Evolutionary conservation across 2,888 invertebrate genomes (phyloP).

Genomic region (Zeuzera pyrina): DNA sequence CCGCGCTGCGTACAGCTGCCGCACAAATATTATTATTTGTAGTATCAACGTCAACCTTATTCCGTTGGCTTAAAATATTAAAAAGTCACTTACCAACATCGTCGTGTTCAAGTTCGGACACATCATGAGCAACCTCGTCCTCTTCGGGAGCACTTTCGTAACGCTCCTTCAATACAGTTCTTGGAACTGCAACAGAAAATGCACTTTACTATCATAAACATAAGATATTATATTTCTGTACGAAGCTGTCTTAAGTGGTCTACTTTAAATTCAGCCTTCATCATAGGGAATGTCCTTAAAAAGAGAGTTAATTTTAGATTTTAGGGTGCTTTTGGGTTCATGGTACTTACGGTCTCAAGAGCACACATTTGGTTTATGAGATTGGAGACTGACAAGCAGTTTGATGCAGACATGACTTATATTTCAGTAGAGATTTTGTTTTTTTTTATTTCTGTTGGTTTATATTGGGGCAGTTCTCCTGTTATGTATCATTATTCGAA

Average conservation of each 20-base stretch:
- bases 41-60: too few species aligned
- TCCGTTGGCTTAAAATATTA: too few species aligned
- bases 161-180: conserved; percentile 86
- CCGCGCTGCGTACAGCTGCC: too few species aligned
- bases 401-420: conserved; percentile 51
- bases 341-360: conserved; percentile 12
- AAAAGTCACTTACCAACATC: conserved; percentile 66
- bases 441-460: too few species aligned
- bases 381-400: conserved; percentile 23
- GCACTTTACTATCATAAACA: conserved; percentile 25
- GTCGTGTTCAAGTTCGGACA: conserved; percentile 61
- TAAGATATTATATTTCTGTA: conserved; percentile 22
- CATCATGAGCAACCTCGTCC: conserved; percentile 79
- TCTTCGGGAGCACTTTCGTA: conserved; percentile 85
- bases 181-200: conserved; percentile 77
- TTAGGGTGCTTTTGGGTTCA: background rate
- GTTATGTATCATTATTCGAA: too few species aligned
- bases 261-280: conserved; percentile 22
- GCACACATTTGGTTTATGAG: conserved; percentile 17
- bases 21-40: too few species aligned
- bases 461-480: too few species aligned
- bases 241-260: conserved; percentile 20
- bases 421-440: conserved; percentile 35
- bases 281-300: conserved; percentile 16
- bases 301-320: background rate